phyloP scores from a whole-genome alignment of 1,140 invertebrate species.

The Calliopsis andreniformis region DNA sequence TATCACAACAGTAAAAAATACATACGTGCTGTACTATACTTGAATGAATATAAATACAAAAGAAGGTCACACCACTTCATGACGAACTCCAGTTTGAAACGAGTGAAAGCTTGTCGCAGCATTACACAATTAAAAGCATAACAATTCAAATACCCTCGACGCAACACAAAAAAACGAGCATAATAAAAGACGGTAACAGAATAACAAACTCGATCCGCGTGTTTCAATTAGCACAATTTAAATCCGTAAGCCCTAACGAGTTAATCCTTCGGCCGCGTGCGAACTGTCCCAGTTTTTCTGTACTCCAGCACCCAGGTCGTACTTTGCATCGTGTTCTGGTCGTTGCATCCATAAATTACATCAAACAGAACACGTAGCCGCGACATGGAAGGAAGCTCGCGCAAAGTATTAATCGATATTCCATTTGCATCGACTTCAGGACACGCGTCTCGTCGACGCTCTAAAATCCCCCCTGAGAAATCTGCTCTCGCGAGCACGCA shows the following conservation, averaged over 20 bases:
- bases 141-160: no score
- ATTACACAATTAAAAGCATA: no score
- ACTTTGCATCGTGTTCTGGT: neutral
- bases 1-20: no score
- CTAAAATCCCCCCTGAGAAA: neutral
- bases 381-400: neutral
- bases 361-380: neutral
- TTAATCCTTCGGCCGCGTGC: neutral
- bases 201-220: neutral
- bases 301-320: neutral
- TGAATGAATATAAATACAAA: no score
- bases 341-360: constrained; percentile 28
- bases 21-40: no score
- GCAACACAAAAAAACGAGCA: neutral
- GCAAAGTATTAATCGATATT: constrained; percentile 46
- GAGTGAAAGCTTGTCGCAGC: no score
- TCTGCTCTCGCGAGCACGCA: neutral
- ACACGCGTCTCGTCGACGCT: neutral
- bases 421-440: constrained; percentile 29
- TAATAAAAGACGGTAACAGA: neutral
- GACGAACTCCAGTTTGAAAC: no score
- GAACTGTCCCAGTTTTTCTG: neutral
- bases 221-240: neutral
- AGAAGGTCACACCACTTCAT: no score
- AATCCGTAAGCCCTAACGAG: neutral